phyloP scores from a whole-genome alignment of 2,888 invertebrate genomes.

The Athalia rosae region DNA sequence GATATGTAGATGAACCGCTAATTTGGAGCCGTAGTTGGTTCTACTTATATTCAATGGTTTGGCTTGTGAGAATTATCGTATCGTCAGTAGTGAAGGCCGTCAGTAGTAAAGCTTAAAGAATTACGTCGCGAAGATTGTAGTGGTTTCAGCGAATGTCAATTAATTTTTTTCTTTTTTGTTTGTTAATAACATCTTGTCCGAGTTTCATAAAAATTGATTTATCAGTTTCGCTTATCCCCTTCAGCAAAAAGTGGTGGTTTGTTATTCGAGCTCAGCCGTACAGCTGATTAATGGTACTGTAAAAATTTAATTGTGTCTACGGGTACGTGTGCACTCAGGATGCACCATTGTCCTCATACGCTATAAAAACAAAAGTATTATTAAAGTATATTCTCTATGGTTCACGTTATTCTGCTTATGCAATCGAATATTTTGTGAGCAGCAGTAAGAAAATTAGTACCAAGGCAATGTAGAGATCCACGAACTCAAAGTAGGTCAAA shows the following conservation, averaged over 20 bases:
- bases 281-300: slow-evolving; percentile 53
- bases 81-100: too few relatives aligned
- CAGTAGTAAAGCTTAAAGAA: too few relatives aligned
- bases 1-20: too few relatives aligned
- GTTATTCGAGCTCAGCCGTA: slow-evolving; percentile 35
- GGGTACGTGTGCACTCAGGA: slow-evolving; percentile 52
- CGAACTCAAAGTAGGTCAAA: slow-evolving; percentile 29
- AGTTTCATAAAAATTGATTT: neutral
- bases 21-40: too few relatives aligned
- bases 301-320: slow-evolving; percentile 49
- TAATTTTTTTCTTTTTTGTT: neutral
- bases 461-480: neutral
- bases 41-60: too few relatives aligned
- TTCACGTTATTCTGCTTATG: neutral
- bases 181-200: neutral
- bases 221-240: neutral
- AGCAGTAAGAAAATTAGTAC: neutral
- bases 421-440: neutral
- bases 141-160: slow-evolving; percentile 13
- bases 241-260: neutral
- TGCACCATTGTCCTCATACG: slow-evolving; percentile 43
- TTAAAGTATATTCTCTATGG: slow-evolving; percentile 42
- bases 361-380: slow-evolving; percentile 44
- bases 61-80: too few relatives aligned
- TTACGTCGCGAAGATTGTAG: too few relatives aligned